A percentile compares a stretch with the other conserved stretches of the same genome.
phyloP scores from a whole-genome alignment of 1,140 invertebrate species.

The Macrobrachium nipponense region DNA sequence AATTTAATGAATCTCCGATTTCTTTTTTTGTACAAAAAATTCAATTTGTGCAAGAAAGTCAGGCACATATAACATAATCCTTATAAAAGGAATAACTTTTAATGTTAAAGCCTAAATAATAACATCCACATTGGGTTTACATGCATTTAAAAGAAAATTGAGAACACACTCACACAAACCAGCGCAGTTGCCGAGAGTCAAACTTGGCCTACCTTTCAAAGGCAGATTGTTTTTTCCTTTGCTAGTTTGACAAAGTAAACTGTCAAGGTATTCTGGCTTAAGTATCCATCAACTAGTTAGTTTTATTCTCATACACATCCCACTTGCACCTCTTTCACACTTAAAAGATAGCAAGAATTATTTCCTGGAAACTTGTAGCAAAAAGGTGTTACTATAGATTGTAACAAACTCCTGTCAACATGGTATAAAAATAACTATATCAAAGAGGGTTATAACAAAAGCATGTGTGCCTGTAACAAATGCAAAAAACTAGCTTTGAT shows the following conservation, averaged over 20 bases:
- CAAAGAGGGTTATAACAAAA: slow-evolving; percentile 42
- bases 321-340: too few species aligned
- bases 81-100: slow-evolving; percentile 7
- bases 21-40: slow-evolving; percentile 36
- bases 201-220: slow-evolving; percentile 19
- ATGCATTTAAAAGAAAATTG: neutral
- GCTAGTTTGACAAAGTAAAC: too few species aligned
- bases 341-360: neutral
- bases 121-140: neutral
- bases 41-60: slow-evolving; percentile 19
- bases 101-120: too few species aligned
- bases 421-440: slow-evolving; percentile 46
- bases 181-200: slow-evolving; percentile 23
- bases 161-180: neutral
- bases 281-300: too few species aligned
- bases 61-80: slow-evolving; percentile 26
- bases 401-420: slow-evolving; percentile 47
- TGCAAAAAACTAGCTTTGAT: slow-evolving; percentile 59
- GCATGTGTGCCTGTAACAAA: slow-evolving; percentile 59
- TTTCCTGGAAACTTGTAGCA: slow-evolving; percentile 14
- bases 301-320: too few species aligned
- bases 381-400: slow-evolving; percentile 25
- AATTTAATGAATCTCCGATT: slow-evolving; percentile 30
- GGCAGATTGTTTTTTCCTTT: too few species aligned
- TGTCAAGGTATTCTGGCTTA: too few species aligned